Conservation (phyloP, 2,888 invertebrate species). For the Clepsis dumicolana region DNA sequence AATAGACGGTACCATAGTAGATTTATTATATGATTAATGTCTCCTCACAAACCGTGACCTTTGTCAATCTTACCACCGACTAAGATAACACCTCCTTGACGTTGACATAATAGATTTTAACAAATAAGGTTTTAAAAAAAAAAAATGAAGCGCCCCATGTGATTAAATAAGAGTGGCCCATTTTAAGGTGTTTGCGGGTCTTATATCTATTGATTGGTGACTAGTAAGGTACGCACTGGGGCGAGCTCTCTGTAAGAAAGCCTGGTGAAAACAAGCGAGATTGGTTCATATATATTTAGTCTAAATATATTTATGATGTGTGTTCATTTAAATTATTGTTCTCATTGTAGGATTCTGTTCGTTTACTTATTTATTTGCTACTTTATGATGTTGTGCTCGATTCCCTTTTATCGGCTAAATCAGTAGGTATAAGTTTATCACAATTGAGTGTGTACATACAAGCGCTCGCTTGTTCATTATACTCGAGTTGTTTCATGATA, state of each 20-base stretch:
- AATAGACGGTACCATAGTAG: no score
- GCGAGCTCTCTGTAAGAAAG: background rate
- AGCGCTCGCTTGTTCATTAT: slow-evolving; percentile 7
- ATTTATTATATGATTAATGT: background rate
- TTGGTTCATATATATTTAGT: background rate
- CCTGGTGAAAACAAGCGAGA: background rate
- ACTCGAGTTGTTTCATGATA: slow-evolving; percentile 33
- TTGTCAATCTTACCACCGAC: background rate
- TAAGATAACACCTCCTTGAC: background rate
- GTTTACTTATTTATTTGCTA: background rate
- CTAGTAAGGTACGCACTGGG: background rate
- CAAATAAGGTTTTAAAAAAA: background rate
- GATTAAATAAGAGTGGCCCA: background rate
- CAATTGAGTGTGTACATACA: slow-evolving; percentile 20
- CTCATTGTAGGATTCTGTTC: background rate
- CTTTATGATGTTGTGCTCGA: background rate
- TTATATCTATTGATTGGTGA: background rate
- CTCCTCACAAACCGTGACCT: background rate
- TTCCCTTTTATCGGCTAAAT: background rate
- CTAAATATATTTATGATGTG: background rate
- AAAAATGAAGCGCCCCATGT: no score
- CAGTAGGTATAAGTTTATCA: background rate
- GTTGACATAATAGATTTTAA: background rate
- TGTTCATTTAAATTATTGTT: background rate
- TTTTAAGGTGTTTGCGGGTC: background rate